Evolutionary conservation across 2,797 vertebrate genomes (phyloP).

Genomic region (Xiphorhynchus erythropygius): DNA sequence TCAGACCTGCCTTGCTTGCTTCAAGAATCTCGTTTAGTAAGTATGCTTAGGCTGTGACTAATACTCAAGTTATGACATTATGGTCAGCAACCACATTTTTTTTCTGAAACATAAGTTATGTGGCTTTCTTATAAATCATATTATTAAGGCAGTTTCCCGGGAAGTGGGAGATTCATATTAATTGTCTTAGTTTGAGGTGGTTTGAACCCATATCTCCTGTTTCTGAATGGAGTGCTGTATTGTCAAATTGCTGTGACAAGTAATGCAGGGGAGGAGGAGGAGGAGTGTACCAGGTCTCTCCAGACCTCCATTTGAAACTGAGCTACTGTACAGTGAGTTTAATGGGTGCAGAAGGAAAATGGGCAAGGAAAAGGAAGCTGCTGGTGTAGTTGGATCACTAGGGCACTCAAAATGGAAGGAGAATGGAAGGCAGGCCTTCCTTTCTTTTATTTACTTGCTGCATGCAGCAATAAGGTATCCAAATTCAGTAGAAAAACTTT

Average conservation of each 20-base stretch:
- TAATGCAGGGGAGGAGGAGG: not conserved
- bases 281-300: not conserved
- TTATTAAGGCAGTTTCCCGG: not conserved
- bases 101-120: not conserved
- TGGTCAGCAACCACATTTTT: not conserved
- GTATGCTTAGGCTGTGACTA: not conserved
- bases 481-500: not conserved
- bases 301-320: not conserved
- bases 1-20: not conserved
- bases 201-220: not conserved
- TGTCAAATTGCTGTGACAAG: not conserved
- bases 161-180: not conserved
- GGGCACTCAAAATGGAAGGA: not conserved
- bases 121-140: not conserved
- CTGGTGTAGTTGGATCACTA: not conserved
- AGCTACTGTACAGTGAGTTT: not conserved
- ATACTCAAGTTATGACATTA: not conserved
- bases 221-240: not conserved
- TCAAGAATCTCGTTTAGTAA: not conserved
- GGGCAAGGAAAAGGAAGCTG: not conserved
- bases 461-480: not conserved
- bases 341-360: not conserved
- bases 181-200: not conserved
- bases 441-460: not conserved
- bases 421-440: fast-evolving